Evolutionary conservation across 2,888 invertebrate species (phyloP).

Genomic region (Eupeodes luniger): DNA sequence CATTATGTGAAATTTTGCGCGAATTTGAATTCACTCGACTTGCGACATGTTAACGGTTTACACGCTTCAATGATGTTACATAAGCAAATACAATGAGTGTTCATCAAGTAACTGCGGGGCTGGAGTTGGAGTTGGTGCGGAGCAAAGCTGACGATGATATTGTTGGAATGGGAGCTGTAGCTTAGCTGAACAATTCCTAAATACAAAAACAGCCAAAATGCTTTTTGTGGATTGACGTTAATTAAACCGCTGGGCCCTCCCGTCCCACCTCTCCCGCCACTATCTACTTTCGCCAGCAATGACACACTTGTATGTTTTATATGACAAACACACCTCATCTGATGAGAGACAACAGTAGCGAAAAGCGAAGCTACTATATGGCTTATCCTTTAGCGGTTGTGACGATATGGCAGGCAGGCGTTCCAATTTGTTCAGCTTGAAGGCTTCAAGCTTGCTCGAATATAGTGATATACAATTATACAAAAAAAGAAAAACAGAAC

Average conservation of each 20-base stretch:
- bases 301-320: background rate
- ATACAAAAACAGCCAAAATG: conserved; percentile 48
- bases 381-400: background rate
- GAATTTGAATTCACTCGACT: conserved; percentile 30
- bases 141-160: background rate
- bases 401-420: background rate
- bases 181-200: conserved; percentile 19
- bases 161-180: conserved; percentile 9
- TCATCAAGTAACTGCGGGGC: conserved; percentile 14
- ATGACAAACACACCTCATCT: conserved; percentile 9
- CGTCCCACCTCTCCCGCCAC: no score
- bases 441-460: background rate
- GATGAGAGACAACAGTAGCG: background rate
- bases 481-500: conserved; percentile 19
- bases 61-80: conserved; percentile 55
- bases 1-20: conserved; percentile 22
- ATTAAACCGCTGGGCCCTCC: conserved; percentile 44
- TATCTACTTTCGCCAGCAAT: background rate
- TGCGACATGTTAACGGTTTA: conserved; percentile 61
- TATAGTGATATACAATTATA: conserved; percentile 18
- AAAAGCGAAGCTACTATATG: background rate
- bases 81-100: conserved; percentile 35
- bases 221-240: conserved; percentile 64
- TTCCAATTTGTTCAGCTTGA: conserved; percentile 29
- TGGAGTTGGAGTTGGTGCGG: no score